A percentile compares a stretch with the other conserved stretches of the same genome.
These are phyloP conservation scores for Bombycilla garrulus DNA, from an alignment of 2,113 vertebrate species.

Conservation along the genomic window DNA sequence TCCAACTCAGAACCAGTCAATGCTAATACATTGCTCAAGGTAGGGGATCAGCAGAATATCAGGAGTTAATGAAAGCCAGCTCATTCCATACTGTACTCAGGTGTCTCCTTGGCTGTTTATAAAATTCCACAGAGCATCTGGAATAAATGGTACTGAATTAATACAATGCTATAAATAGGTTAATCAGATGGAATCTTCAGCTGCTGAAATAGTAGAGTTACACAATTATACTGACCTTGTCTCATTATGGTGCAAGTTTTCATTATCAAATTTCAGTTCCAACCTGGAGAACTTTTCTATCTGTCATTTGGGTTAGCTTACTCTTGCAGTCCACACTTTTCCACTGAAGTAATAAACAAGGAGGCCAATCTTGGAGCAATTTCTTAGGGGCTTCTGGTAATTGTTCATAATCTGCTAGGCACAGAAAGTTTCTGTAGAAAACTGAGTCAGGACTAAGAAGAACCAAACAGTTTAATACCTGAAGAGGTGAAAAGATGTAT, in stretches of 20 bases:
- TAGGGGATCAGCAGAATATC: neutral
- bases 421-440: neutral
- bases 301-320: neutral
- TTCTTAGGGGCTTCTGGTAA: neutral
- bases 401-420: neutral
- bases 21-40: neutral
- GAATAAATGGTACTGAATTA: neutral
- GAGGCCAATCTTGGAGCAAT: neutral
- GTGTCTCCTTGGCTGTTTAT: neutral
- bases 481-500: neutral
- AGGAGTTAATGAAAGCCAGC: neutral
- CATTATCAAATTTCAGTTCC: neutral
- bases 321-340: neutral
- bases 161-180: constrained; percentile 11
- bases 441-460: neutral
- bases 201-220: neutral
- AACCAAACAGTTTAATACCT: neutral
- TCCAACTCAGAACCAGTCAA: neutral
- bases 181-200: constrained; percentile 10
- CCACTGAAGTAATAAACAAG: neutral
- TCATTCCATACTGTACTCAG: neutral
- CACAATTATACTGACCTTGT: constrained; percentile 15
- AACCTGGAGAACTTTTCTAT: neutral
- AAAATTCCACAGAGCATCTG: neutral
- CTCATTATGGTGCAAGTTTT: neutral